Conservation (phyloP, 2,113 vertebrate genomes). For the Romanogobio albipinnatus region DNA sequence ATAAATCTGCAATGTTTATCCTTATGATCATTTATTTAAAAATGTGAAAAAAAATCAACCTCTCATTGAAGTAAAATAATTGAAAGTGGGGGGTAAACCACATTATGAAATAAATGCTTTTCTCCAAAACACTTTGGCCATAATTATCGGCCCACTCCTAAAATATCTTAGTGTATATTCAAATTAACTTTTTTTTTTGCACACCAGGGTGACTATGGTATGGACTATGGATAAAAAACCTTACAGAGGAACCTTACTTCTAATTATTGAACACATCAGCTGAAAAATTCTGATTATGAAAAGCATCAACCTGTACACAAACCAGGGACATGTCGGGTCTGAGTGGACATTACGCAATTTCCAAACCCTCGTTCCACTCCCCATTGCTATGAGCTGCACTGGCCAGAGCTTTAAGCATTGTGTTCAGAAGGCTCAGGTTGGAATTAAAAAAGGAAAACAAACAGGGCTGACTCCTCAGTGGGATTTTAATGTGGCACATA, state of each 20-base stretch:
- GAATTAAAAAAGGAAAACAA: slow-evolving; percentile 20
- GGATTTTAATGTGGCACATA: slow-evolving; percentile 45
- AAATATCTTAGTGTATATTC: no score
- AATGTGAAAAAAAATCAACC: no score
- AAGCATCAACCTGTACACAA: not conserved
- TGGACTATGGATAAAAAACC: not conserved
- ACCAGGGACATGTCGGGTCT: not conserved
- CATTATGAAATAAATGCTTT: no score
- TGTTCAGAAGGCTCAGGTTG: not conserved
- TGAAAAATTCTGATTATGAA: not conserved
- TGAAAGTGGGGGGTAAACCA: no score
- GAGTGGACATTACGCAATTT: not conserved
- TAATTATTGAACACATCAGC: not conserved
- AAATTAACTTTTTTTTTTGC: no score
- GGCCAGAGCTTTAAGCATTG: not conserved
- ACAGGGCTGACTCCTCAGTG: not conserved
- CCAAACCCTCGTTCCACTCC: not conserved
- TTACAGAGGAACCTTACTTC: no score
- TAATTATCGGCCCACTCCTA: no score
- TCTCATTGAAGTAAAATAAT: no score
- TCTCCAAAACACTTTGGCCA: no score
- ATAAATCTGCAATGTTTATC: no score
- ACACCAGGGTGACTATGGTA: no score
- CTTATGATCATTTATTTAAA: no score
- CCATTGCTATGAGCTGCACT: slow-evolving; percentile 2